Evolutionary conservation across 2,888 invertebrate species (phyloP).

Genomic region (Cryptus viduatorius): DNA sequence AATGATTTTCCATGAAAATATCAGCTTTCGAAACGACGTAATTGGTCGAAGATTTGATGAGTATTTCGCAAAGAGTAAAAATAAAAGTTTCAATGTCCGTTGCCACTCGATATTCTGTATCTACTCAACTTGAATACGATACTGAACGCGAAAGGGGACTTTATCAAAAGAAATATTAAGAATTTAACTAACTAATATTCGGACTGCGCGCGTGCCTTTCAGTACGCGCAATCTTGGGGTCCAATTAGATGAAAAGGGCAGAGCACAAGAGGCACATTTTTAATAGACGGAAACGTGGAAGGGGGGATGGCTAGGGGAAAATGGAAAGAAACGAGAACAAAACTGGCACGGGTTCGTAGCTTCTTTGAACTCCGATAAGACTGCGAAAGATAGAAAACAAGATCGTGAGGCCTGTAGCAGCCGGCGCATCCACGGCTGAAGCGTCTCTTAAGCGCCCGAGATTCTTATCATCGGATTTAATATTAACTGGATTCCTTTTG

Average conservation of each 20-base stretch:
- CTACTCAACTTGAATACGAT: no score
- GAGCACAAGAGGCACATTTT: constrained; percentile 61
- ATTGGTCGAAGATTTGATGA: not conserved
- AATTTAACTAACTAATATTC: constrained; percentile 32
- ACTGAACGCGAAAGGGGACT: not conserved
- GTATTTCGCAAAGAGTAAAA: not conserved
- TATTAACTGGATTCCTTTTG: constrained; percentile 82
- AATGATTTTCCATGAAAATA: no score
- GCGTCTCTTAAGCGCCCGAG: constrained; percentile 77
- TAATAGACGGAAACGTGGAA: constrained; percentile 42
- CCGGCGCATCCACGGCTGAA: constrained; percentile 47
- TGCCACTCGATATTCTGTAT: no score
- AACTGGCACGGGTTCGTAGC: constrained; percentile 70
- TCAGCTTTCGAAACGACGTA: not conserved
- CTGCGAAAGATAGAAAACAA: constrained; percentile 52
- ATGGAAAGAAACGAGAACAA: constrained; percentile 70
- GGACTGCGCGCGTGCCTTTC: constrained; percentile 1
- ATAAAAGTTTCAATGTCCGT: no score
- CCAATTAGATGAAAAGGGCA: constrained; percentile 58
- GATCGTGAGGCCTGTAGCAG: constrained; percentile 41
- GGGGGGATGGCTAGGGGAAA: not conserved
- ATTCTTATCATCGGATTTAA: constrained; percentile 80
- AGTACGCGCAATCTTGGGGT: constrained; percentile 35
- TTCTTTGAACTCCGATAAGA: constrained; percentile 67
- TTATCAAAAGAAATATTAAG: constrained; percentile 17